These are phyloP conservation scores for Chlorocebus sabaeus DNA, from an alignment of 2,113 vertebrate species.

Conservation along the genomic window DNA sequence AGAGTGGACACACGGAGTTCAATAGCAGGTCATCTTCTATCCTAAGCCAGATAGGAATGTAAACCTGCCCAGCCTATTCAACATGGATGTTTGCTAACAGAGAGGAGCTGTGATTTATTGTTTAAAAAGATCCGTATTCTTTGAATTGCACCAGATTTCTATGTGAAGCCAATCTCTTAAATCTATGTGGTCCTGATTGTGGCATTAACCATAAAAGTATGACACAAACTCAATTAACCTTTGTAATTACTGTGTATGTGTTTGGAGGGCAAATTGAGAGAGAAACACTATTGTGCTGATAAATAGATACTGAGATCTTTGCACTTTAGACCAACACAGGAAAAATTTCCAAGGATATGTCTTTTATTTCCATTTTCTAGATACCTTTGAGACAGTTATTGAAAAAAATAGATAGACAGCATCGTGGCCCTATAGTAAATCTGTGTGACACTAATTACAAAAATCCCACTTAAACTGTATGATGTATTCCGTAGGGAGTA, in stretches of 20 bases:
- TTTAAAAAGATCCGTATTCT: neutral
- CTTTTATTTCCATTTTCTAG: neutral
- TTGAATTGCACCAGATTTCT: neutral
- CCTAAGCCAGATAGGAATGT: slow-evolving; percentile 10
- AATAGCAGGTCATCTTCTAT: slow-evolving; percentile 50
- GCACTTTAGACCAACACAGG: neutral
- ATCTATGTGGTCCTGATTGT: neutral
- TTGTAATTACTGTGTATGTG: neutral
- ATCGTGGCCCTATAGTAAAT: neutral
- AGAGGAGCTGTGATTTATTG: neutral
- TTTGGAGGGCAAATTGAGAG: neutral
- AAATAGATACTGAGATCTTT: neutral
- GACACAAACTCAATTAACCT: neutral
- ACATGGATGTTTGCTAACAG: neutral
- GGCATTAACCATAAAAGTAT: neutral
- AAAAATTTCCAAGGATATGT: neutral
- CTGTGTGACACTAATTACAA: neutral
- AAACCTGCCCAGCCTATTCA: neutral
- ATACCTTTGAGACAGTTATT: neutral
- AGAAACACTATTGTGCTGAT: neutral
- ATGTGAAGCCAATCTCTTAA: neutral
- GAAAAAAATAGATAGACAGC: neutral
- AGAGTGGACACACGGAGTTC: slow-evolving; percentile 36
- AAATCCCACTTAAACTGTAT: neutral
- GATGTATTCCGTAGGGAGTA: neutral